Evolutionary conservation across 2,888 invertebrate genomes (phyloP).

Genomic region (Siphlonurus alternatus): DNA sequence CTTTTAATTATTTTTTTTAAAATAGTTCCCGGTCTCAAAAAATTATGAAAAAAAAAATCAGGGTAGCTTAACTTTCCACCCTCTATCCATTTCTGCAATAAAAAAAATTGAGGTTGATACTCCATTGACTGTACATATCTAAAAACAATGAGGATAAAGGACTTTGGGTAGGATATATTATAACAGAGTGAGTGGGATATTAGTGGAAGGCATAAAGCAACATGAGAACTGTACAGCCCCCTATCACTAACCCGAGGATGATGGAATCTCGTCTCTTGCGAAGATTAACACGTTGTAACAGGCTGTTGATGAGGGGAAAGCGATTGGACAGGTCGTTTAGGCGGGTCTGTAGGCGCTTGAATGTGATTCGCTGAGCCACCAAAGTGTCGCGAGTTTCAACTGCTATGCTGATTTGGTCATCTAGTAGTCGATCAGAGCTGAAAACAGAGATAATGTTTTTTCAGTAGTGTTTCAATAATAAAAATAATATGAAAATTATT

Average conservation of each 20-base stretch:
- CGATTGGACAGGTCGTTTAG: slow-evolving; percentile 86
- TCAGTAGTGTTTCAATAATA: slow-evolving; percentile 4
- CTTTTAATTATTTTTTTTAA: too few relatives aligned
- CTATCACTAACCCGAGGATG: slow-evolving; percentile 76
- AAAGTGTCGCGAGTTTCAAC: slow-evolving; percentile 93
- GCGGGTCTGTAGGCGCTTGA: slow-evolving; percentile 80
- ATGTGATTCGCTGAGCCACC: slow-evolving; percentile 68
- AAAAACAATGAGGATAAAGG: too few relatives aligned
- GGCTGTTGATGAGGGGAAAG: slow-evolving; percentile 69
- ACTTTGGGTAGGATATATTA: too few relatives aligned
- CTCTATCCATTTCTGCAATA: too few relatives aligned
- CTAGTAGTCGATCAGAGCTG: slow-evolving; percentile 83
- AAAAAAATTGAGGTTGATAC: too few relatives aligned
- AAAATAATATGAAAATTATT: slow-evolving; percentile 2
- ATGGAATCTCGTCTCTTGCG: slow-evolving; percentile 88
- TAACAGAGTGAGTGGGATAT: slow-evolving; percentile 8
- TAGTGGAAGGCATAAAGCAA: slow-evolving; percentile 63
- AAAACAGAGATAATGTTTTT: slow-evolving; percentile 21
- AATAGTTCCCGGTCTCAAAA: too few relatives aligned
- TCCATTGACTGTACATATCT: too few relatives aligned
- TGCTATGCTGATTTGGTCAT: slow-evolving; percentile 95
- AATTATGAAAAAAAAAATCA: too few relatives aligned
- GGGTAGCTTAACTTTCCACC: too few relatives aligned
- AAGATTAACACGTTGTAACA: slow-evolving; percentile 84
- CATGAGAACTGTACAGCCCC: slow-evolving; percentile 75